A percentile compares a stretch with the other conserved stretches of the same genome.
phyloP scores from a whole-genome alignment of 1,140 invertebrate genomes.

The Aphelenchoides besseyi region DNA sequence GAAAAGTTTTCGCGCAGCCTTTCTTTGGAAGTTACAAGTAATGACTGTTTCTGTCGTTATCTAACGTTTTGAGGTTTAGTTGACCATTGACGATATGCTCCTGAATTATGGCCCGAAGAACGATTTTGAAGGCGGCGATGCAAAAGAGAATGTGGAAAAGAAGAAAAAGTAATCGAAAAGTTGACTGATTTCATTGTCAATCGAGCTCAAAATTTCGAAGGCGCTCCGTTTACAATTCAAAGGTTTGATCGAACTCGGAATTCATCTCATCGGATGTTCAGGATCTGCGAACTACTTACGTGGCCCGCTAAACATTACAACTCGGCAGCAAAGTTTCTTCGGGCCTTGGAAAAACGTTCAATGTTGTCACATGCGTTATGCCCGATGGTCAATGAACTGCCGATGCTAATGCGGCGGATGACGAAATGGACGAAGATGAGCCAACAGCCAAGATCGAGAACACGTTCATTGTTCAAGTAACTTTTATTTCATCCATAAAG shows the following conservation, averaged over 20 bases:
- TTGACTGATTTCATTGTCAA: conserved; percentile 29
- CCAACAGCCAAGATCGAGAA: conserved; percentile 36
- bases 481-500: conserved; percentile 33
- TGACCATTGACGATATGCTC: conserved; percentile 45
- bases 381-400: conserved; percentile 24
- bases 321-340: conserved; percentile 40
- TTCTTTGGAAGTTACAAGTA: conserved; percentile 47
- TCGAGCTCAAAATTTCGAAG: conserved; percentile 37
- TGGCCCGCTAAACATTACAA: conserved; percentile 39
- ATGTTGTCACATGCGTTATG: conserved; percentile 40
- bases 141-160: conserved; percentile 15
- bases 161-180: neutral
- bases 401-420: conserved; percentile 24
- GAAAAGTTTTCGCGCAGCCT: conserved; percentile 31
- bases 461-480: conserved; percentile 43
- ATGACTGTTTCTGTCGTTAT: neutral
- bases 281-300: conserved; percentile 39
- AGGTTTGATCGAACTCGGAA: conserved; percentile 29
- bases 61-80: conserved; percentile 24
- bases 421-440: conserved; percentile 37
- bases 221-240: conserved; percentile 44
- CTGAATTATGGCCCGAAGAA: conserved; percentile 15
- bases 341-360: conserved; percentile 44
- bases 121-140: conserved; percentile 20
- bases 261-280: conserved; percentile 33